These are phyloP conservation scores for Mycetomoellerius zeteki DNA, from an alignment of 1,140 invertebrate genomes.

Conservation along the genomic window DNA sequence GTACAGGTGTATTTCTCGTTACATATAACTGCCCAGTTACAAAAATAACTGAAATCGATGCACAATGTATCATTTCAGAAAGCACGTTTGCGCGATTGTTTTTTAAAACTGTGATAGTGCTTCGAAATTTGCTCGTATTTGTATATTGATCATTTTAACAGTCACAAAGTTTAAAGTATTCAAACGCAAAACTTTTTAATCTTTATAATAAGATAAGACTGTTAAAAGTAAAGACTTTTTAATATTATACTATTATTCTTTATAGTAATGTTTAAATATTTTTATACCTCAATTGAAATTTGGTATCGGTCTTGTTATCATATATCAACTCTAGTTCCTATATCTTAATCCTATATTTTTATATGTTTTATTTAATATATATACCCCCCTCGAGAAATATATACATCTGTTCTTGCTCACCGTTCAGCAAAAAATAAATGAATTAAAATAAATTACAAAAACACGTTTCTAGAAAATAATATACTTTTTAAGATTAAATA, in stretches of 20 bases:
- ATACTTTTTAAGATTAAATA: neutral
- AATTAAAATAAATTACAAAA: neutral
- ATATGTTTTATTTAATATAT: neutral
- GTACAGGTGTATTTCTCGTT: constrained; percentile 32
- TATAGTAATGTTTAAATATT: neutral
- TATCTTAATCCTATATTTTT: neutral
- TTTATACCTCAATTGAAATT: neutral
- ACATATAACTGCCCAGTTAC: neutral
- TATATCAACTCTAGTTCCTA: too few relatives aligned
- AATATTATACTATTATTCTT: neutral
- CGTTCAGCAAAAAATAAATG: constrained; percentile 6
- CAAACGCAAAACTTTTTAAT: neutral
- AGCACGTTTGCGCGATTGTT: neutral
- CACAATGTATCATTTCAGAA: neutral
- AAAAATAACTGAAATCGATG: neutral
- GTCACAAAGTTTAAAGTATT: neutral
- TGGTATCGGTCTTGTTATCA: neutral
- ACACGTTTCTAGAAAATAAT: neutral
- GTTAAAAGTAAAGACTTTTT: neutral
- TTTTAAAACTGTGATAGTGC: neutral
- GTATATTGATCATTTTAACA: neutral
- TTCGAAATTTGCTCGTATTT: neutral
- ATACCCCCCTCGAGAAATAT: neutral
- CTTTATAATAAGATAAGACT: neutral
- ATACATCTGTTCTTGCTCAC: neutral